phyloP scores from a whole-genome alignment of 1,140 invertebrate species.

The Maconellicoccus hirsutus region DNA sequence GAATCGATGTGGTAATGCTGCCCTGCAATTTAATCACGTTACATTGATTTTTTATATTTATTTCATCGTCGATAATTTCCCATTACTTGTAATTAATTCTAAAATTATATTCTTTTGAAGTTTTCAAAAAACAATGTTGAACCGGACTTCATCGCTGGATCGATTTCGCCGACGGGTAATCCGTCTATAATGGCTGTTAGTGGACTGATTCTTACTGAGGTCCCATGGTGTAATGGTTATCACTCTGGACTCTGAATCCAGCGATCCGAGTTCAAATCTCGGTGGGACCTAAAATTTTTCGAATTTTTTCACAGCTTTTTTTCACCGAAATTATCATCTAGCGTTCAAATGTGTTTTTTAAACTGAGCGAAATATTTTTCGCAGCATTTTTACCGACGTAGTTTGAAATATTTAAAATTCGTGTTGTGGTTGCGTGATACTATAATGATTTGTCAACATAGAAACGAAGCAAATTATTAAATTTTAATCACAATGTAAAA shows the following conservation, averaged over 20 bases:
- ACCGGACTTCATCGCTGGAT: neutral
- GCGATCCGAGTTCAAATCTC: slow-evolving; percentile 51
- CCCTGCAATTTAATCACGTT: too few relatives aligned
- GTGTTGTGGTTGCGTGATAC: too few relatives aligned
- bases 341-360: too few relatives aligned
- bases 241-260: slow-evolving; percentile 57
- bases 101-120: neutral
- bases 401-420: too few relatives aligned
- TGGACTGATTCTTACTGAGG: slow-evolving; percentile 29
- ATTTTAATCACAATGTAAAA: too few relatives aligned
- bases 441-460: too few relatives aligned
- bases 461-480: too few relatives aligned
- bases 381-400: too few relatives aligned
- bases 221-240: slow-evolving; percentile 53
- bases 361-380: too few relatives aligned
- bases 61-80: neutral
- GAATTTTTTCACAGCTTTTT: neutral
- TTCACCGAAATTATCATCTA: neutral
- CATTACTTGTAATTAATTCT: neutral
- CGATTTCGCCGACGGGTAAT: neutral
- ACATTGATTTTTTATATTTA: too few relatives aligned
- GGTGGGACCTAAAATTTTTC: slow-evolving; percentile 35
- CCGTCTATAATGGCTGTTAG: neutral
- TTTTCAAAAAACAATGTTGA: neutral
- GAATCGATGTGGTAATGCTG: too few relatives aligned